Evolutionary conservation across 1,140 invertebrate genomes (phyloP), one percentile per base, ranked within the genome.

Genomic region (Ericerus pela): DNA sequence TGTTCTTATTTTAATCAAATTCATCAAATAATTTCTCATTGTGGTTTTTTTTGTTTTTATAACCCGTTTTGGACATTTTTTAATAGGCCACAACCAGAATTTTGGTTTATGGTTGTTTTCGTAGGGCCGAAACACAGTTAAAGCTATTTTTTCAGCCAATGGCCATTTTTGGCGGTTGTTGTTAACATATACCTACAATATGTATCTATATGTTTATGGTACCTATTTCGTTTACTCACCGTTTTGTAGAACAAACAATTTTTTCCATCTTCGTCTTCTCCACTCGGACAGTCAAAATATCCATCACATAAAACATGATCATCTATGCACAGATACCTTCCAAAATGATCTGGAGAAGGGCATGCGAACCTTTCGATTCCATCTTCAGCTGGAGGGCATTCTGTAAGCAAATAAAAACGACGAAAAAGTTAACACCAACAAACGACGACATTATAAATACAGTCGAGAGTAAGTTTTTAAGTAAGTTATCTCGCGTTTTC

Each of bases 201-300:
- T 11, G 18, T 27, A 54, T 26, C 20, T 29, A 51, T 20, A 56
- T 53, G 18, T 2, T 36, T 20, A 10, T 8, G 5, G 14, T 20
- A n/a, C 27, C 2, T 14, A 5, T 12, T 24, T 36, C 20, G 22
- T 52, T 5, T 5, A 26, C 75, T 77, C 78, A 95, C 91, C 79
- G 89, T 95, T 81, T 93, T 95, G 72, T 93, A 94, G 74, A 95
- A 96, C 88, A 95, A 92, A 75, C 91, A 95, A 53, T 85, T 84
- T 31, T 89, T 84, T 66, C 87, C 74, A 66, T 95, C 88, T 69
- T 95, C 91, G 68, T 95, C 91, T 69, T 94, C 90, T 53, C 84
- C 88, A 58, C 79, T 80, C 22, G 90, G 90, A 73, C 92, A 95
- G 75, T 95, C 89, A 66, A 90, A 83, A 73, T 90, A 94, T 41